Evolutionary conservation across 1,140 invertebrate genomes (phyloP).

Genomic region (Pseudomyrmex gracilis): DNA sequence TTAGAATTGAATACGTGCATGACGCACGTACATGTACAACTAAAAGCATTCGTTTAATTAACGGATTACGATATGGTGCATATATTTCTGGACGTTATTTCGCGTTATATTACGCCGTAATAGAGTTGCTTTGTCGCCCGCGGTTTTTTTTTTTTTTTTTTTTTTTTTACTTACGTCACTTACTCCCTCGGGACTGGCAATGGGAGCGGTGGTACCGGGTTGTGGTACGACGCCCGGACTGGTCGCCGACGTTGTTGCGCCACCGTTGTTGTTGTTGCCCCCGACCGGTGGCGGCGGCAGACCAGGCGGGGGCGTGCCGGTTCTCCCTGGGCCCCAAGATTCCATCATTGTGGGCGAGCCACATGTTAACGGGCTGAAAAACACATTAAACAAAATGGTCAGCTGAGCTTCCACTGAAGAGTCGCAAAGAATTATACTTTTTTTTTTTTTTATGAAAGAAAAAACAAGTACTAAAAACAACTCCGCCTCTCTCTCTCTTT

Average conservation of each 20-base stretch:
- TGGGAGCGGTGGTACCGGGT: conserved; percentile 81
- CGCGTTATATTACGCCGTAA: no score
- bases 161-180: conserved; percentile 80
- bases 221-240: conserved; percentile 69
- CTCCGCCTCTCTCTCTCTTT: no score
- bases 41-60: conserved; percentile 37
- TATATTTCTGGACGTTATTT: no score
- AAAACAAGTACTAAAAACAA: no score
- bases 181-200: conserved; percentile 85
- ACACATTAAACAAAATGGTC: conserved; percentile 52
- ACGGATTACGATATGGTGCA: neutral
- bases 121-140: no score
- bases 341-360: conserved; percentile 85
- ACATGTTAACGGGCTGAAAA: conserved; percentile 86
- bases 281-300: conserved; percentile 76
- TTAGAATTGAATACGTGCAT: conserved; percentile 6
- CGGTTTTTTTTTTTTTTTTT: no score
- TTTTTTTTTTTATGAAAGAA: no score
- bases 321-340: conserved; percentile 81
- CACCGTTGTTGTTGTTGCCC: conserved; percentile 76
- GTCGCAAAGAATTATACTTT: no score
- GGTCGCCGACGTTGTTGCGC: conserved; percentile 73
- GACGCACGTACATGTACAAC: neutral
- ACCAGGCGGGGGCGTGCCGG: conserved; percentile 78
- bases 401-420: neutral